These are phyloP conservation scores for Podotricha telesiphe DNA, from an alignment of 2,888 invertebrate genomes.

Conservation along the genomic window DNA sequence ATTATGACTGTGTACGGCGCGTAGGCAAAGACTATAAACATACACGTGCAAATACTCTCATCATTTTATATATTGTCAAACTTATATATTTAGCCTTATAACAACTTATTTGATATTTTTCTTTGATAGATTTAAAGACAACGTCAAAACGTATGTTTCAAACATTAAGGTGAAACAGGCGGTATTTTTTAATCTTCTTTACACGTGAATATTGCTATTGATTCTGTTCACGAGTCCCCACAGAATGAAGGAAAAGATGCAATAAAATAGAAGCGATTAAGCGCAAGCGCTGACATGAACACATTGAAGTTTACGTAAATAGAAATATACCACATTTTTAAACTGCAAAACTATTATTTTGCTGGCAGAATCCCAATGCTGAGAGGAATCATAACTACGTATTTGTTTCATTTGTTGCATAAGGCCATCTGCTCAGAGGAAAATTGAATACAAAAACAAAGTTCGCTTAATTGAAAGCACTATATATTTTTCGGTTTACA, in stretches of 20 bases:
- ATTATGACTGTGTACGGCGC: conserved; percentile 13
- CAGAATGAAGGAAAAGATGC: background rate
- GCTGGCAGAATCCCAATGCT: conserved; percentile 37
- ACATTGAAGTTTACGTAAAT: conserved; percentile 15
- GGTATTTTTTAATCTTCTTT: too few species aligned
- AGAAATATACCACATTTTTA: conserved; percentile 19
- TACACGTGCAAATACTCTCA: conserved; percentile 2
- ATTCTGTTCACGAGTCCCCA: background rate
- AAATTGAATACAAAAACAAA: background rate
- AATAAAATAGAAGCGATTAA: background rate
- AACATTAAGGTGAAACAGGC: too few species aligned
- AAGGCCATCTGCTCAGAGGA: background rate
- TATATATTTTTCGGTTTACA: background rate
- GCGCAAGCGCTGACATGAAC: background rate
- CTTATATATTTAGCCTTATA: background rate
- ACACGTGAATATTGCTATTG: background rate
- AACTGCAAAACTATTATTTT: conserved; percentile 20
- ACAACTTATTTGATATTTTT: background rate
- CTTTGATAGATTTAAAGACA: too few species aligned
- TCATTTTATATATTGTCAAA: background rate
- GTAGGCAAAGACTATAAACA: conserved; percentile 11
- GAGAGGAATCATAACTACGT: conserved; percentile 19
- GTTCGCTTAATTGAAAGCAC: background rate
- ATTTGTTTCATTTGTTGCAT: background rate
- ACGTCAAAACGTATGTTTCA: too few species aligned